Evolutionary conservation across 2,113 vertebrate genomes (phyloP), one percentile per base, ranked within the genome.

Genomic region (Heliornis fulica): DNA sequence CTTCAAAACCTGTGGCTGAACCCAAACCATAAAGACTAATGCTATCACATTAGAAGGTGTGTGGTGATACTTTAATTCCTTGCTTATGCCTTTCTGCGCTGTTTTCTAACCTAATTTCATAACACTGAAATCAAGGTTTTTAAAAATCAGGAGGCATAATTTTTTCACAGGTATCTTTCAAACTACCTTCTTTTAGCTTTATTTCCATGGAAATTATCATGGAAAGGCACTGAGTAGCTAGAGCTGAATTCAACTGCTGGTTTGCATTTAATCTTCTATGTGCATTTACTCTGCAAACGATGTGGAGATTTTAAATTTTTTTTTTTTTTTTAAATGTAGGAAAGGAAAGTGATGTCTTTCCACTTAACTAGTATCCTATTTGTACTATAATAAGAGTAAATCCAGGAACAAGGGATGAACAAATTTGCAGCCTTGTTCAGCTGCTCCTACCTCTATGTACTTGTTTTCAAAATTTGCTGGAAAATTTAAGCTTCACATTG

Each of bases 181-280:
- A 75, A 26, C 18, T 45, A 8, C 70, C 43, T 88, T 51, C 26
- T 46, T 85, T 89, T 57, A 80, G 72, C 31, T 72, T 84, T 77
- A 69, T 91, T 95, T 92, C 85, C 75, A 69, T 84, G 89, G 86
- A 96, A 96, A 96, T 96, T 92, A 75, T 82, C 9, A 0, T 68
- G 82, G 46, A 71, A 89, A 83, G 78, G 36, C 89, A 89, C 91
- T 66, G 48, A 71, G 63, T 81, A 83, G 77, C 60, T 80, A 19
- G 74, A 88, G 53, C 84, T 88, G 26, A 80, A 83, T 86, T 87
- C 65, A 51, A 20, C 28, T 51, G 38, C 74, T 79, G 20, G 5
- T 83, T 80, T 89, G 51, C 38, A 57, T 94, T 82, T 81, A 2
- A 7, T 75, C 5, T 56, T 82, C 57, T 60, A 3, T 28, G 13